Evolutionary conservation across 2,888 invertebrate species (phyloP), one percentile per base, ranked within the genome.

Genomic region (Harmothoe impar): DNA sequence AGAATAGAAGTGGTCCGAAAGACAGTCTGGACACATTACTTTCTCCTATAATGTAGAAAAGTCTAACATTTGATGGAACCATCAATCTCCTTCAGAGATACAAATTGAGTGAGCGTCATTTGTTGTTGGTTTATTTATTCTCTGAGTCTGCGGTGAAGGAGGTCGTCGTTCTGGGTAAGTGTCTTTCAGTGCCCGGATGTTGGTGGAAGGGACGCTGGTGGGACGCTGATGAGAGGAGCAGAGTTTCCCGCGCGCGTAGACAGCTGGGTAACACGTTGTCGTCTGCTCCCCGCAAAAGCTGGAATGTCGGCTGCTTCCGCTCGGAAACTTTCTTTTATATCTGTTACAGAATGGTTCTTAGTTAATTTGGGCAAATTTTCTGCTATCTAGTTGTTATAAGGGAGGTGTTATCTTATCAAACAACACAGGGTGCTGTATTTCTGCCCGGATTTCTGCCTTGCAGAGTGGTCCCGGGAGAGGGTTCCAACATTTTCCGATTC

Each of bases 131-230:
- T 62, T 72, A 72, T 72, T 72, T 29, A 72, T 29, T 29, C 31
- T 7, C 29, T 1, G 72, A 29, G 5, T 12, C 25, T 62, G 23
- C 25, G 29, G 72, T 72, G n/a, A 72, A 72, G 62, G 72, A n/a
- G 72, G n/a, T 15, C 3, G 15, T 5, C 25, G 29, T 23, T 23
- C 5, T 29, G 25, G 72, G n/a, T 72, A 72, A 72, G 25, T 25
- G 72, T 72, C 72, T 72, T 23, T 72, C 72, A 72, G 72, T n/a
- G 72, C 29, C 72, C 72, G 72, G 72, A 72, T 72, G 72, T 72
- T 72, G 20, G 72, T n/a, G 15, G 15, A 7, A 25, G 29, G 72
- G 17, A 72, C 72, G 72, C 31, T 25, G 72, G 25, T 29, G 29
- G 72, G 17, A 72, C 72, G 72, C 31, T 25, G 72, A 72, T 29